Percentiles rank a stretch among this genome's conserved stretches.
Evolutionary conservation across 2,797 vertebrate species (phyloP).

Genomic region (Apodemus agrarius): DNA sequence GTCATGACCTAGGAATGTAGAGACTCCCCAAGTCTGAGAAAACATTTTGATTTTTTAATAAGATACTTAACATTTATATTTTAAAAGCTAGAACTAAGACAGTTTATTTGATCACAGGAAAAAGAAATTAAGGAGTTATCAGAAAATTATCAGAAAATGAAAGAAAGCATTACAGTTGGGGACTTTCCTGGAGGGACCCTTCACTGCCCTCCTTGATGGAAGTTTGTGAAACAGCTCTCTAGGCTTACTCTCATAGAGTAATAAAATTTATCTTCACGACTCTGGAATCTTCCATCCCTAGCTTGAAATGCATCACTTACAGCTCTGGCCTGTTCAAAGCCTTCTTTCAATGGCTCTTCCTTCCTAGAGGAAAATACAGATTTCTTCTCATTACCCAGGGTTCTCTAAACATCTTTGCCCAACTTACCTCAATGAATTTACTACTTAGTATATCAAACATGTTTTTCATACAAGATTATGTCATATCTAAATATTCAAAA

Average conservation of each 20-base stretch:
- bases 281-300: neutral
- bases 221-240: neutral
- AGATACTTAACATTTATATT: neutral
- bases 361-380: neutral
- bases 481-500: neutral
- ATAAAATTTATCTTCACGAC: neutral
- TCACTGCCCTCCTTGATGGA: neutral
- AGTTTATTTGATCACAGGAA: neutral
- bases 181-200: neutral
- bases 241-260: neutral
- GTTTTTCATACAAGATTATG: neutral
- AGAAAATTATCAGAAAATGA: neutral
- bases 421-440: neutral
- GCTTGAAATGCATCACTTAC: neutral
- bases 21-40: neutral
- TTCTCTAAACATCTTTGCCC: neutral
- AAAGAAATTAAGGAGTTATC: conserved; percentile 21
- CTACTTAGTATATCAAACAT: neutral
- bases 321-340: neutral
- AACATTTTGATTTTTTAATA: neutral
- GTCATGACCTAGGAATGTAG: neutral
- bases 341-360: neutral
- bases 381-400: neutral
- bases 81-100: neutral
- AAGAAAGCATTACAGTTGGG: neutral